phyloP scores from a whole-genome alignment of 2,888 invertebrate genomes.

The Neocrepidodera transversa region DNA sequence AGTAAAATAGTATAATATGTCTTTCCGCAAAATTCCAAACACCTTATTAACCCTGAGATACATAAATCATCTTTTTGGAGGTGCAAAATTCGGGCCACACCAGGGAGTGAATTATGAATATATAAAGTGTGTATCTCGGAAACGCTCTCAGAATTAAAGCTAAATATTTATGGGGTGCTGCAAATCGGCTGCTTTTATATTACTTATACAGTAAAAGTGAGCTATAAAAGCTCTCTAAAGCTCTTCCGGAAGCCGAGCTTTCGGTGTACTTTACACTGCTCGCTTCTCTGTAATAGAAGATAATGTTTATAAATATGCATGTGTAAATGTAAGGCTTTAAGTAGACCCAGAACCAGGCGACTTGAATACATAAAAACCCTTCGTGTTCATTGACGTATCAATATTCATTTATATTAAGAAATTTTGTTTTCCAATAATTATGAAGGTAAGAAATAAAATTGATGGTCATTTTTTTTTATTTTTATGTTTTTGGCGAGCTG shows the following conservation, averaged over 20 bases:
- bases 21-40: conserved; percentile 6
- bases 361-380: conserved; percentile 49
- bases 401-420: no score
- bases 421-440: no score
- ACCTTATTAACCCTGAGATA: conserved; percentile 25
- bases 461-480: no score
- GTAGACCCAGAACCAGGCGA: conserved; percentile 46
- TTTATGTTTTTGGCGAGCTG: no score
- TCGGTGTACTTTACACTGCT: conserved; percentile 58
- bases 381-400: conserved; percentile 1
- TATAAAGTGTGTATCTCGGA: conserved; percentile 59
- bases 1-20: conserved; percentile 2
- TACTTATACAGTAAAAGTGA: conserved; percentile 62
- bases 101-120: conserved; percentile 53
- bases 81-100: conserved; percentile 47
- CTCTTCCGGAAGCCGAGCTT: conserved; percentile 52
- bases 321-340: conserved; percentile 60
- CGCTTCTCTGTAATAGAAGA: conserved; percentile 60
- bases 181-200: conserved; percentile 63
- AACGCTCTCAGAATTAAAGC: conserved; percentile 62
- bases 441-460: neutral
- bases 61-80: conserved; percentile 36
- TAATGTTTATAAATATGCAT: conserved; percentile 63
- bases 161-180: conserved; percentile 62
- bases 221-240: conserved; percentile 60